phyloP scores from a whole-genome alignment of 2,797 vertebrate genomes.

The Fundulus diaphanus region DNA sequence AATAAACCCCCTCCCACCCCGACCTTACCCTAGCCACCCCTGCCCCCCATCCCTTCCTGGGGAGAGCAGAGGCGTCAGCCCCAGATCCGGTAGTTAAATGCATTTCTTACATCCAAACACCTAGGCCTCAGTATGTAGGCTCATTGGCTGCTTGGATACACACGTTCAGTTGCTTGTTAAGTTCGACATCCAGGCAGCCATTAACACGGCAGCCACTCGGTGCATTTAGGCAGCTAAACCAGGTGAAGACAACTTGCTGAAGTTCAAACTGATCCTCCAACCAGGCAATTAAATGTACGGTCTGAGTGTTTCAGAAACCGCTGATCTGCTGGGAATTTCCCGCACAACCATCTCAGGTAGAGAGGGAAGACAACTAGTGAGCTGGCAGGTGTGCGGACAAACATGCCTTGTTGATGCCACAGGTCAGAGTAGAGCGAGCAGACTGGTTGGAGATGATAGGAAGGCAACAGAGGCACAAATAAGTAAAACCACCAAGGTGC shows the following conservation, averaged over 20 bases:
- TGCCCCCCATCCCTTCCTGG: no score
- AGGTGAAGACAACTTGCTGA: not conserved
- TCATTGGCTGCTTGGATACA: not conserved
- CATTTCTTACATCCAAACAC: not conserved
- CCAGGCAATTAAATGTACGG: not conserved
- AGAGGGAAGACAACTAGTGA: not conserved
- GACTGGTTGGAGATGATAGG: not conserved
- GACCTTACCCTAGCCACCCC: no score
- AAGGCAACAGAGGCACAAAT: no score
- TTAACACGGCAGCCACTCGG: not conserved
- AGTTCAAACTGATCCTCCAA: not conserved
- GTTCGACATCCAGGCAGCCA: not conserved
- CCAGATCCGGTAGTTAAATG: no score
- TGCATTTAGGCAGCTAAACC: not conserved
- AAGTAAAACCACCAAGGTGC: no score
- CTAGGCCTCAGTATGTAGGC: not conserved
- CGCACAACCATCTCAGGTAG: not conserved
- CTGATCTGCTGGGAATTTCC: no score
- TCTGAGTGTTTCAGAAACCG: not conserved
- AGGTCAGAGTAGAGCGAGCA: not conserved
- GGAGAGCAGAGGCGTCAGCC: no score
- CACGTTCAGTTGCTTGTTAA: not conserved
- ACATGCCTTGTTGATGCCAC: not conserved
- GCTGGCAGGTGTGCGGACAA: not conserved
- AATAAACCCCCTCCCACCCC: no score